Evolutionary conservation across 2,888 invertebrate species (phyloP), one percentile per base, ranked within the genome.

Genomic region (Polydrusus cervinus): DNA sequence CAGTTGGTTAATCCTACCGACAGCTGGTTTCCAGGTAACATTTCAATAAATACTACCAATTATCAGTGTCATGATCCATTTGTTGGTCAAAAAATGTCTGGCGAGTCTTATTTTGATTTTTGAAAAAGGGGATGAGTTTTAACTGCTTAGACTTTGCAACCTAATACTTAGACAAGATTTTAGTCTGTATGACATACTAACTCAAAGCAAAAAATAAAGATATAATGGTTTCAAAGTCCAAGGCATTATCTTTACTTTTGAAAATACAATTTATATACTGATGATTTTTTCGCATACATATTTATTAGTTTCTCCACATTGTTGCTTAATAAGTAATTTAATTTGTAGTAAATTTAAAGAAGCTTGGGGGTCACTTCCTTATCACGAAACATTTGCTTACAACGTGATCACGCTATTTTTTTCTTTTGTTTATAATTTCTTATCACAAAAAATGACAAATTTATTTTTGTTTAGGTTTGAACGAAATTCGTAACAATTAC

Each of bases 1-100:
- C 95, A 96, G 84, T 90, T 92, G 85, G 89, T 97, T 65, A 95
- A 96, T 87, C 96, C 97, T 0, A 94, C 94, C 0, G 94, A 97
- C 81, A 92, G 93, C 79, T 95, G 95, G 94, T 97, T 95, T 86
- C 95, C 95, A 85, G 95, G 94, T 92, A 85, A 84, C n/a, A 25
- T 25, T 25, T 25, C 25, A 25, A 25, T 25, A 25, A 25, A 25
- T 3, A 25, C 1, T 3, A 25, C 1, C 25, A 25, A 25, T 25
- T 25, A 25, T 25, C 5, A 5, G 25, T 25, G 5, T 25, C 25
- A 25, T 25, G 25, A 25, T 25, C 25, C 1, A 25, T 25, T 25
- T 25, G 5, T 25, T 25, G 25, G 5, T 25, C 1, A 25, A 25
- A 1, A 25, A 3, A 25, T 25, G 1, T 25, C 25, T 25, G 25